Percentiles rank a stretch among this genome's conserved stretches.
phyloP scores from a whole-genome alignment of 2,113 vertebrate genomes.

The Alouatta palliata region DNA sequence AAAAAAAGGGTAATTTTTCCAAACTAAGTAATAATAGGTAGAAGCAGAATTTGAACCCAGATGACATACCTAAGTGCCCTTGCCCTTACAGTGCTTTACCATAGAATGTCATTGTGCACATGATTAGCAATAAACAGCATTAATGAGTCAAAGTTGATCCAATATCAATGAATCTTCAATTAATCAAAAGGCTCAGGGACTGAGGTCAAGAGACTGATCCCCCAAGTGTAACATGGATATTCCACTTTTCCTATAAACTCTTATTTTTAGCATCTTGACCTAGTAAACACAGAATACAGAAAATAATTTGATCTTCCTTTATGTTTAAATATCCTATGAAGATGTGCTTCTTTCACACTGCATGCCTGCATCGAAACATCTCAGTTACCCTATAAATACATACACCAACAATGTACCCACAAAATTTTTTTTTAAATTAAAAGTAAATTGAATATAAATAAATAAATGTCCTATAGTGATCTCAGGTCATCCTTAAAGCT shows the following conservation, averaged over 20 bases:
- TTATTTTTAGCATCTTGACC: background rate
- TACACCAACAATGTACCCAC: too few species aligned
- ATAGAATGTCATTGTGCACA: background rate
- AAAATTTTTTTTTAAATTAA: too few species aligned
- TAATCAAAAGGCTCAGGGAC: background rate
- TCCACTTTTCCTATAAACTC: background rate
- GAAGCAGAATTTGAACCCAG: background rate
- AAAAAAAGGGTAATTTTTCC: background rate
- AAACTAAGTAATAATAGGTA: background rate
- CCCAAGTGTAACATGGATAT: background rate
- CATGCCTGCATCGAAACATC: too few species aligned
- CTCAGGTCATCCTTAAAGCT: background rate
- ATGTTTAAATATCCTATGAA: background rate
- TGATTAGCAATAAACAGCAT: background rate
- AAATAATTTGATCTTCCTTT: background rate
- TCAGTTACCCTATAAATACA: too few species aligned
- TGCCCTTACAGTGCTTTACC: background rate
- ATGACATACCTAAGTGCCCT: background rate
- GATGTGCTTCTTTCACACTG: too few species aligned
- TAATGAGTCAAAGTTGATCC: background rate
- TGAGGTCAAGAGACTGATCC: background rate
- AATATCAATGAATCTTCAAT: background rate
- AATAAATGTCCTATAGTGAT: background rate
- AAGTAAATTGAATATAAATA: background rate
- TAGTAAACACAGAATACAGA: background rate